Base-by-base conservation (phyloP, 2,113 vertebrate species). In the Daubentonia madagascariensis region DNA sequence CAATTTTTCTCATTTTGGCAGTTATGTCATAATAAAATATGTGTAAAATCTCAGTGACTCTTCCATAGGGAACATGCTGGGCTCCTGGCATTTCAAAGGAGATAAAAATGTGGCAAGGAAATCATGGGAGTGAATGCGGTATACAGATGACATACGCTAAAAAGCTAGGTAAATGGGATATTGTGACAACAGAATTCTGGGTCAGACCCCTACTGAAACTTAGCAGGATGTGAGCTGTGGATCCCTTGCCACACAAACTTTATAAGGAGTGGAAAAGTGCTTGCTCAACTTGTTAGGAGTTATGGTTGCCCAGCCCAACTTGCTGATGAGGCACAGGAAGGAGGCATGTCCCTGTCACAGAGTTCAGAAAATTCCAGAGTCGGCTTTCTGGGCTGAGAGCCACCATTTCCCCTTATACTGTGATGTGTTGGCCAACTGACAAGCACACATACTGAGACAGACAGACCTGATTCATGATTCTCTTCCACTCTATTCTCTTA, bases 41-140 rank as follows among this genome's bases (percentile, higher is more conserved):
- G 91, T 95, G 92, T 89, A 96, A 90, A 96, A 78, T 85, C 89
- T 83, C 96, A 93, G 43, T 4, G 43, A 50, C n/a, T 92, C 80
- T 92, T 96, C 89, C 65, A 65, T 0, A 52, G 92, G 80, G 83
- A 85, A 81, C 89, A 90, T 30, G 73, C 93, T 96, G 84, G 89
- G 92, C 63, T 96, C 59, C 76, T 70, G 67, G 83, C 61, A 70
- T 85, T 91, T 96, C 81, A 85, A 86, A 96, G 37, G 67, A 57
- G 45, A 89, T 87, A 90, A 94, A 84, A 95, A 87, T 30, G 25
- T 78, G 86, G 89, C 45, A n/a, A 20, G 67, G 68, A 96, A 96
- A n/a, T 93, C 73, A 22, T 1, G 7, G 3, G 11, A 65, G 59
- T 18, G 11, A 48, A 28, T 0, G 3, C 0, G 0, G 13, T 1